Evolutionary conservation across 2,113 vertebrate genomes (phyloP).

Genomic region (Eurypyga helias): DNA sequence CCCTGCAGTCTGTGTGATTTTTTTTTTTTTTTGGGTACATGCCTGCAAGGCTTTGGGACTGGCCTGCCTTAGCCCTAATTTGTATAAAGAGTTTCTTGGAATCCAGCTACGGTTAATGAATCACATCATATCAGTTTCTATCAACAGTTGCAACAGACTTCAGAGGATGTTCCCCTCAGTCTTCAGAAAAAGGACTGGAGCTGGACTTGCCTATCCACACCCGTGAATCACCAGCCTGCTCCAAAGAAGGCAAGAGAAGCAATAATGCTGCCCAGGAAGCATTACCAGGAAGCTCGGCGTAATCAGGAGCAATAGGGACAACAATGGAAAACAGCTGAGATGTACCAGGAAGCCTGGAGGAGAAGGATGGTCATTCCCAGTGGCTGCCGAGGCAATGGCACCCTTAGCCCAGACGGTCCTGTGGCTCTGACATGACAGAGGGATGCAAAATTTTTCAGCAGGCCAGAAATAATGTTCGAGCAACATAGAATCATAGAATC

Average conservation of each 20-base stretch:
- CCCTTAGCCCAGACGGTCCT: background rate
- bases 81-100: constrained; percentile 31
- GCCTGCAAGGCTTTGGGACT: constrained; percentile 41
- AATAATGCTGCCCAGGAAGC: background rate
- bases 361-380: background rate
- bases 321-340: background rate
- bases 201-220: background rate
- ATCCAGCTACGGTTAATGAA: constrained; percentile 24
- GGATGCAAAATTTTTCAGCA: background rate
- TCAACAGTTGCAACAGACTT: constrained; percentile 35
- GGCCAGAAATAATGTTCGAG: background rate
- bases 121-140: constrained; percentile 44
- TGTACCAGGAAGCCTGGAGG: background rate
- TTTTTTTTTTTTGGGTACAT: background rate
- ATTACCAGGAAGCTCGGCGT: background rate
- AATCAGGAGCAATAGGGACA: background rate
- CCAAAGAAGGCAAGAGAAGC: background rate
- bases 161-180: background rate
- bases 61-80: background rate
- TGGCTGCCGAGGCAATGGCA: accelerated
- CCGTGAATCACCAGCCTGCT: accelerated
- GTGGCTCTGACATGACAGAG: accelerated
- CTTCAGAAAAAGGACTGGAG: background rate
- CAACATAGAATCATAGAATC: no score
- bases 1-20: background rate